phyloP scores from a whole-genome alignment of 2,113 vertebrate species.

The Sminthopsis crassicaudata region DNA sequence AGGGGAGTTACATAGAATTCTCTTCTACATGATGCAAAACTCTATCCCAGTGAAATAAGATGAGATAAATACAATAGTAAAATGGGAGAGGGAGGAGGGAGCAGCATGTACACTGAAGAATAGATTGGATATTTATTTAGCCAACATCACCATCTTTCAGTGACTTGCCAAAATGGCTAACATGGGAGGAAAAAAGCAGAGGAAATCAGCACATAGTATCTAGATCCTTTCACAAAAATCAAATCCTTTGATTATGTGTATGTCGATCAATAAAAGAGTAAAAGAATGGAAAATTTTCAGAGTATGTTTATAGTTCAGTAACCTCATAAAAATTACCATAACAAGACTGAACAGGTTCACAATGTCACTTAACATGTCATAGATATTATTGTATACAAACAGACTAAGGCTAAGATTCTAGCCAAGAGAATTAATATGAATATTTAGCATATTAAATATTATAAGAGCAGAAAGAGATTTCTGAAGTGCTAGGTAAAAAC shows the following conservation, averaged over 20 bases:
- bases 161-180: neutral
- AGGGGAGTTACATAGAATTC: neutral
- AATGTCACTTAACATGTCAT: neutral
- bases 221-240: neutral
- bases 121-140: neutral
- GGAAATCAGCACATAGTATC: neutral
- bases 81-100: neutral
- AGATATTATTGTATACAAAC: neutral
- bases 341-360: neutral
- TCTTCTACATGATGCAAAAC: neutral
- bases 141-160: neutral
- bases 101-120: neutral
- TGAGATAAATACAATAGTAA: neutral
- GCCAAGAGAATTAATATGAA: neutral
- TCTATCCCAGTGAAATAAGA: neutral
- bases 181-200: neutral
- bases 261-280: neutral
- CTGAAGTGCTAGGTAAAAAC: neutral
- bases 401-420: neutral
- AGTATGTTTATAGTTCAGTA: neutral
- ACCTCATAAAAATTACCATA: neutral
- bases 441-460: neutral
- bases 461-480: neutral
- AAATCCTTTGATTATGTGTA: neutral
- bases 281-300: neutral